phyloP scores from a whole-genome alignment of 2,797 vertebrate species.

The Ctenopoma kingsleyae region DNA sequence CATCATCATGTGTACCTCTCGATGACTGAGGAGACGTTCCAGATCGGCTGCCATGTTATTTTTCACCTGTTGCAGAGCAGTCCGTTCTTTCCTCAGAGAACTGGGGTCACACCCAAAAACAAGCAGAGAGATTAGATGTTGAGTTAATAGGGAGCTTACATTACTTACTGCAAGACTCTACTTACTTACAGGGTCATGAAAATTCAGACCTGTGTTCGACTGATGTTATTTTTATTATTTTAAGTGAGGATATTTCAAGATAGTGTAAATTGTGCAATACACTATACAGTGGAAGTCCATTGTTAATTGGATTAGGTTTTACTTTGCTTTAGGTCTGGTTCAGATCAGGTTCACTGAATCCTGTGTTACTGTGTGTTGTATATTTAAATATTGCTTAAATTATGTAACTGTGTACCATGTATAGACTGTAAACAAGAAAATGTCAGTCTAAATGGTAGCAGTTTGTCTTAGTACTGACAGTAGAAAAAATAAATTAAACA shows the following conservation, averaged over 20 bases:
- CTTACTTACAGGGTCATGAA: neutral
- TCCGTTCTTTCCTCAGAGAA: conserved; percentile 92
- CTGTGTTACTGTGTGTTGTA: neutral
- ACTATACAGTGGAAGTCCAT: neutral
- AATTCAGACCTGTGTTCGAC: neutral
- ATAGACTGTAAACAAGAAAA: neutral
- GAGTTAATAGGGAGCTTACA: neutral
- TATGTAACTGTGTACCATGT: neutral
- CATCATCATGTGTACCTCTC: conserved; percentile 87
- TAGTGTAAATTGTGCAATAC: neutral
- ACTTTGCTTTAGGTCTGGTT: neutral
- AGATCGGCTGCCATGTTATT: conserved; percentile 97
- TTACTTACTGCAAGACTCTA: neutral
- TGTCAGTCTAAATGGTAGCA: neutral
- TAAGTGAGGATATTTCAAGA: neutral
- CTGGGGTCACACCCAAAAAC: conserved; percentile 74
- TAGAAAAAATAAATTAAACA: conserved; percentile 9
- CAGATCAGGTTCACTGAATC: neutral
- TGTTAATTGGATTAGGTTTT: neutral
- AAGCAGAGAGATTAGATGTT: conserved; percentile 2
- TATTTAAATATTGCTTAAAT: conserved; percentile 8
- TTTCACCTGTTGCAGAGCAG: conserved; percentile 90
- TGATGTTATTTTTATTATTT: neutral
- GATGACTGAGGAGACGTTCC: conserved; percentile 94
- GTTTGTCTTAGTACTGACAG: neutral